phyloP scores from a whole-genome alignment of 2,888 invertebrate genomes.

The Aphrophora alni region DNA sequence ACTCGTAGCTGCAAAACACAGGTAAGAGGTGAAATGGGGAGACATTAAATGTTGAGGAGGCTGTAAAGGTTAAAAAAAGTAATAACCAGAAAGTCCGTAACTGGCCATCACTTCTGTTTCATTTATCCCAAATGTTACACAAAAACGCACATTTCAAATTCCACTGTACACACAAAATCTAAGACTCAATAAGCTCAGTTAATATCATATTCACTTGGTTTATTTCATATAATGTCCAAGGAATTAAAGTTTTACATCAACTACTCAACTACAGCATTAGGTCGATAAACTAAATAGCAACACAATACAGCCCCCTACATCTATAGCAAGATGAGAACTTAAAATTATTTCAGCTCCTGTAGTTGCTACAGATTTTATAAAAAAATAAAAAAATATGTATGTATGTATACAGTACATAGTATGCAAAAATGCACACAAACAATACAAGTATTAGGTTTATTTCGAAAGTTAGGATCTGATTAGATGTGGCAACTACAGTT shows the following conservation, averaged over 20 bases:
- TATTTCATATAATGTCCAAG: not conserved
- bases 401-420: not conserved
- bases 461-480: not conserved
- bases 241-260: not conserved
- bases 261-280: not conserved
- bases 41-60: constrained; percentile 9
- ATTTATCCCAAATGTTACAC: not conserved
- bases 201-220: not conserved
- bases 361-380: not conserved
- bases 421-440: not conserved
- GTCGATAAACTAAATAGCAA: not conserved
- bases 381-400: not conserved
- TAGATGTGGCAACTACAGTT: not conserved
- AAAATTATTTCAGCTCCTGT: not conserved
- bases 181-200: not conserved
- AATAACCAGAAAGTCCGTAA: not conserved
- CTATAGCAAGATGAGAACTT: not conserved
- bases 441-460: not conserved
- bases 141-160: not conserved
- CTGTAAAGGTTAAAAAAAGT: not conserved
- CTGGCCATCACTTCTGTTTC: not conserved
- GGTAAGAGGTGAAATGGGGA: constrained; percentile 46
- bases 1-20: constrained; percentile 96
- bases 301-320: constrained; percentile 6
- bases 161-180: not conserved